These are phyloP conservation scores for Hydrotaea cyrtoneurina DNA, from an alignment of 2,888 invertebrate genomes.

Conservation along the genomic window DNA sequence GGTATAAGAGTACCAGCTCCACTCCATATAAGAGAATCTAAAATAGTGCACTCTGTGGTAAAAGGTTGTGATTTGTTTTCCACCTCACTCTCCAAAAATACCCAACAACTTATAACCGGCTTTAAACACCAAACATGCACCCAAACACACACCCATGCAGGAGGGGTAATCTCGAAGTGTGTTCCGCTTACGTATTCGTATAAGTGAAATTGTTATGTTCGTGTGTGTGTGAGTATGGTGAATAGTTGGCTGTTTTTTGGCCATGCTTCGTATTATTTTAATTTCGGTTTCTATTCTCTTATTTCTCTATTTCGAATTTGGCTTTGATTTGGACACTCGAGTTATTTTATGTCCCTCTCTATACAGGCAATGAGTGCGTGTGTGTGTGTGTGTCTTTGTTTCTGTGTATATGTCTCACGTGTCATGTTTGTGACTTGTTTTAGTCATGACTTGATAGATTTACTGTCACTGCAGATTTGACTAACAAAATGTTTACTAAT, in stretches of 20 bases:
- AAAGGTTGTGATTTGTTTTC: too few relatives aligned
- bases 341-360: background rate
- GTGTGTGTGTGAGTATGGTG: background rate
- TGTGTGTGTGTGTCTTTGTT: slow-evolving; percentile 9
- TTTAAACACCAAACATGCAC: too few relatives aligned
- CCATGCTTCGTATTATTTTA: slow-evolving; percentile 3
- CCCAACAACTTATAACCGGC: background rate
- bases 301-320: slow-evolving; percentile 33
- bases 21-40: background rate
- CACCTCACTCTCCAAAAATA: background rate
- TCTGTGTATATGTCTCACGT: slow-evolving; percentile 57
- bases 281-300: slow-evolving; percentile 10
- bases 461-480: slow-evolving; percentile 59
- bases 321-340: slow-evolving; percentile 20
- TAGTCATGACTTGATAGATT: slow-evolving; percentile 64
- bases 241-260: background rate
- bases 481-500: slow-evolving; percentile 56
- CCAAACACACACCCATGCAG: background rate
- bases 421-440: slow-evolving; percentile 66
- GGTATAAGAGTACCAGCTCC: background rate
- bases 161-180: background rate
- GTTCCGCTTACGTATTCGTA: background rate
- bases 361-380: background rate
- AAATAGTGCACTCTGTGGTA: background rate
- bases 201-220: background rate